These are phyloP conservation scores for Drosophila dives DNA, from an alignment of 2,888 invertebrate species.

Conservation along the genomic window DNA sequence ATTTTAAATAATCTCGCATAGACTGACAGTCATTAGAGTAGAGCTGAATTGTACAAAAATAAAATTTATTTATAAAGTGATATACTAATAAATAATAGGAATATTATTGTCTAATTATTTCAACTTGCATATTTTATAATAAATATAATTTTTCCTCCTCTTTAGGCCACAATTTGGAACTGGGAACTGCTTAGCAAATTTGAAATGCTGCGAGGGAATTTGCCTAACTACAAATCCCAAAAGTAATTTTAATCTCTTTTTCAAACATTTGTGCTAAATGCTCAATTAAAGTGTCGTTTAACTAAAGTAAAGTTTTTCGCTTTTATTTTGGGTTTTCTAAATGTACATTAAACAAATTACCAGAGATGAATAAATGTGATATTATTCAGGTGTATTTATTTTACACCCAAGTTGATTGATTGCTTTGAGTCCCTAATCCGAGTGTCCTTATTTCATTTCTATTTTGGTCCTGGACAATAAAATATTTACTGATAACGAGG, in stretches of 20 bases:
- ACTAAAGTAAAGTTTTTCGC: background rate
- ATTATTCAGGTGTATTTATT: background rate
- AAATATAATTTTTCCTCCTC: no score
- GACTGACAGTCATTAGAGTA: background rate
- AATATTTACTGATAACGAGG: constrained; percentile 24
- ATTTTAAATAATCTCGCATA: background rate
- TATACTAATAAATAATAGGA: background rate
- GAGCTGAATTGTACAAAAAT: background rate
- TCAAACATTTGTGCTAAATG: background rate
- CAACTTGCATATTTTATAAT: background rate
- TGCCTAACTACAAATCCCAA: background rate
- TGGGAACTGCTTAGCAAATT: background rate
- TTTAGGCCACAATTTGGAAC: background rate
- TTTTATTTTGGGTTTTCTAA: background rate
- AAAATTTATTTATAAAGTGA: background rate
- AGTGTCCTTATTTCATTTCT: background rate
- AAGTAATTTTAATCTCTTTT: background rate
- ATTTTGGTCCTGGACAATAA: background rate
- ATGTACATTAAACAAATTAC: background rate
- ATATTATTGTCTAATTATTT: background rate
- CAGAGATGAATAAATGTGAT: background rate
- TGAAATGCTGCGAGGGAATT: background rate
- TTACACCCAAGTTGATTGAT: background rate
- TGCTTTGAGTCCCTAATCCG: background rate
- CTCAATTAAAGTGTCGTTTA: background rate